Conservation (phyloP, 2,113 vertebrate genomes). For the Catharus fuscescens region DNA sequence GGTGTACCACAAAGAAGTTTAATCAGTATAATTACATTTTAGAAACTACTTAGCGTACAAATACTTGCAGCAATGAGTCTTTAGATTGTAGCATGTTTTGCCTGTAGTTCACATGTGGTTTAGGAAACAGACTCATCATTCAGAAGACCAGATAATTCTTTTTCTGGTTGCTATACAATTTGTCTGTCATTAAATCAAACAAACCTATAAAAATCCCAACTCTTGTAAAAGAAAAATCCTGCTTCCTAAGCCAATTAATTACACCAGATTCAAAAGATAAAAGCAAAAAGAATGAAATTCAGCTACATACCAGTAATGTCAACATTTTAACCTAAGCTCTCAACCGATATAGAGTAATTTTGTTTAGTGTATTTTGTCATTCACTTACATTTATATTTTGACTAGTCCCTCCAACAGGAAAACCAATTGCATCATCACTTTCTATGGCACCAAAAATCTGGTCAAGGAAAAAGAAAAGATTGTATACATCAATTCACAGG, state of each 20-base stretch:
- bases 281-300: not conserved
- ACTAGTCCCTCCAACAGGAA: slow-evolving; percentile 84
- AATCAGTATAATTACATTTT: slow-evolving; percentile 45
- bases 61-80: slow-evolving; percentile 43
- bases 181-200: slow-evolving; percentile 45
- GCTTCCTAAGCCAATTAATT: not conserved
- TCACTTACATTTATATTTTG: slow-evolving; percentile 84
- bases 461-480: not conserved
- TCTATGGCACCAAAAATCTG: slow-evolving; percentile 94
- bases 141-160: slow-evolving; percentile 41
- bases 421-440: slow-evolving; percentile 85
- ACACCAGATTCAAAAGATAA: not conserved
- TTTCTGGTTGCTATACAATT: slow-evolving; percentile 42
- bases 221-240: slow-evolving; percentile 2
- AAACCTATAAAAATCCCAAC: not conserved
- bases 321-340: not conserved
- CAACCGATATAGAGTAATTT: not conserved
- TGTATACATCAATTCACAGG: not conserved
- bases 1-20: slow-evolving; percentile 45
- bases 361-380: not conserved
- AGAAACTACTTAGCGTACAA: slow-evolving; percentile 39
- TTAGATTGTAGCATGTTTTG: not conserved
- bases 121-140: slow-evolving; percentile 30
- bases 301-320: not conserved
- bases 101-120: slow-evolving; percentile 28